Percentiles rank a stretch among this genome's conserved stretches.
Conservation (phyloP, 1,140 invertebrate genomes). For the Notospermus geniculatus region DNA sequence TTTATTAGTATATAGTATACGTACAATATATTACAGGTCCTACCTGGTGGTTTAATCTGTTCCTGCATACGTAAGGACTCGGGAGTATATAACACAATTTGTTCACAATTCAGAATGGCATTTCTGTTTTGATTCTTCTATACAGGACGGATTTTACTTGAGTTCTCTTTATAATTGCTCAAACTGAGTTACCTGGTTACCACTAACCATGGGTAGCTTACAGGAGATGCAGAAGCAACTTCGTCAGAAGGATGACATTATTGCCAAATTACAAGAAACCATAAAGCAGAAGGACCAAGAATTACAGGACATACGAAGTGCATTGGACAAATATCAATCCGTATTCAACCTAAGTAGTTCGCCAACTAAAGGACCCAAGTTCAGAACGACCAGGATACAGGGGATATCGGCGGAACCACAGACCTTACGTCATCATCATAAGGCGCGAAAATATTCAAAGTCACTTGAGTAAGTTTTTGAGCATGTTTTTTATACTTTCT, state of each 20-base stretch:
- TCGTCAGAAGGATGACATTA: slow-evolving; percentile 68
- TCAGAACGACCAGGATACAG: slow-evolving; percentile 76
- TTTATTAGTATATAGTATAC: too few relatives aligned
- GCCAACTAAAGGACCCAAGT: slow-evolving; percentile 23
- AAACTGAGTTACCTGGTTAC: background rate
- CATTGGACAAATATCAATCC: slow-evolving; percentile 90
- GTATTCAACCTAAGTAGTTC: slow-evolving; percentile 63
- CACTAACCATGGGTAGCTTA: slow-evolving; percentile 29
- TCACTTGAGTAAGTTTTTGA: slow-evolving; percentile 33
- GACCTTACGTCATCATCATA: slow-evolving; percentile 65
- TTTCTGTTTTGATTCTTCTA: too few relatives aligned
- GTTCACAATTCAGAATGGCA: too few relatives aligned
- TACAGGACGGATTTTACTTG: too few relatives aligned
- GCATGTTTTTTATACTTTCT: too few relatives aligned
- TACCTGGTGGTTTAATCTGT: too few relatives aligned
- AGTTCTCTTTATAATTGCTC: too few relatives aligned
- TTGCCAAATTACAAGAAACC: slow-evolving; percentile 50
- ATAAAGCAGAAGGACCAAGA: slow-evolving; percentile 68
- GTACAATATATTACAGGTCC: too few relatives aligned
- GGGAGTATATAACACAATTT: too few relatives aligned
- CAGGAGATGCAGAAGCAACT: slow-evolving; percentile 47
- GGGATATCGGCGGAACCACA: slow-evolving; percentile 93
- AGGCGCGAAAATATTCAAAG: slow-evolving; percentile 37
- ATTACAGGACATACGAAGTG: slow-evolving; percentile 79
- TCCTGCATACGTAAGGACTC: too few relatives aligned